phyloP scores from a whole-genome alignment of 2,888 invertebrate species.

The Euclidia mi region DNA sequence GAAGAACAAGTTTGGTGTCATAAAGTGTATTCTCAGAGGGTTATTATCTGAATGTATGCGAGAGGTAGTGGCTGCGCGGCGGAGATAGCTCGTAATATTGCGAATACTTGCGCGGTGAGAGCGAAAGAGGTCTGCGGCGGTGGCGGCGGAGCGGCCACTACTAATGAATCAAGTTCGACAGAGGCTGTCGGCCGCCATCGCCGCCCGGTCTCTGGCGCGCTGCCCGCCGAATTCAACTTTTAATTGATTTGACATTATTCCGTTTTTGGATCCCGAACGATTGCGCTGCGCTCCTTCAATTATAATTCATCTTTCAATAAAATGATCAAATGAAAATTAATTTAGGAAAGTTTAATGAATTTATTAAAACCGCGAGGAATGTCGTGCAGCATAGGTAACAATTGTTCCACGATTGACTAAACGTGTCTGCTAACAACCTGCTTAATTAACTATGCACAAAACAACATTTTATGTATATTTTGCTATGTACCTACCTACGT shows the following conservation, averaged over 20 bases:
- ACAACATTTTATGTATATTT: no score
- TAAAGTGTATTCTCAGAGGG: constrained; percentile 62
- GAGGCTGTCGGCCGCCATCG: constrained; percentile 75
- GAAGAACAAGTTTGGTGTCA: constrained; percentile 52
- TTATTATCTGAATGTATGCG: constrained; percentile 66
- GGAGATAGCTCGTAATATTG: constrained; percentile 73
- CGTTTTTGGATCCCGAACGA: constrained; percentile 81
- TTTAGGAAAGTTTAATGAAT: constrained; percentile 84
- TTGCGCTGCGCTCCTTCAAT: constrained; percentile 82
- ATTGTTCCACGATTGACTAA: constrained; percentile 49
- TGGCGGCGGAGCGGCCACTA: constrained; percentile 68
- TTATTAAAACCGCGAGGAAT: constrained; percentile 72
- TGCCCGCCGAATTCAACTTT: constrained; percentile 84
- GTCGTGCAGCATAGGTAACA: constrained; percentile 65
- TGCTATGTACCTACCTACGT: no score
- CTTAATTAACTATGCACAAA: constrained; percentile 16
- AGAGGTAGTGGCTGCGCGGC: constrained; percentile 57
- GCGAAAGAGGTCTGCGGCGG: constrained; percentile 63
- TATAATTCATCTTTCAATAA: constrained; percentile 84
- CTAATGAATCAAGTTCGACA: constrained; percentile 83
- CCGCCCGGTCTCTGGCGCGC: constrained; percentile 76
- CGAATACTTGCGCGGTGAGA: constrained; percentile 55
- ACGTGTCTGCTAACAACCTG: constrained; percentile 25
- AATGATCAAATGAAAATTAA: constrained; percentile 88
- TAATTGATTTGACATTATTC: constrained; percentile 89